Base-by-base conservation (phyloP, 2,113 vertebrate genomes). In the Crotophaga sulcirostris region DNA sequence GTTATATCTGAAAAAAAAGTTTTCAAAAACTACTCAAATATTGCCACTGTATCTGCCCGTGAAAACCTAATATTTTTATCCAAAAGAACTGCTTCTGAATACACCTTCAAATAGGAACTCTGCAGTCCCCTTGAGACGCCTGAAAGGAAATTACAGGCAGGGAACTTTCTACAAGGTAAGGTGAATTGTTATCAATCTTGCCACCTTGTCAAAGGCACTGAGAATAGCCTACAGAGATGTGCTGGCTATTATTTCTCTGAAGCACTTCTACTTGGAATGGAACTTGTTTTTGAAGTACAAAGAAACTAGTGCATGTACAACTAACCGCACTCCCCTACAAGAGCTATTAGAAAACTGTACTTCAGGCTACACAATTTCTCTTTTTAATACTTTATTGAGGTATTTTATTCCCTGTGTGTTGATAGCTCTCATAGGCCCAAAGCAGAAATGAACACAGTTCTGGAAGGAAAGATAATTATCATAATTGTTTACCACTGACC, bases 101-200 rank as follows among this genome's bases (percentile, higher is more conserved):
- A 74, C 40, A 64, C 7, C 38, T 95, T 92, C 66, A 92, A 69
- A 62, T 8, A 66, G 51, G 64, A 90, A 8, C 16, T 59, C 15
- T 73, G 42, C 21, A 28, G 63, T 40, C 88, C 75, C 83, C 45
- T 23, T 83, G 86, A 88, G 83, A 73, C n/a, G 36, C 42, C 83
- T 90, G n/a, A 73, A 82, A 64, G 59, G 54, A 40, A 90, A 89
- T 77, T 77, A 58, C 17, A 69, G 26, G 18, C 42, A 82, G 33
- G 21, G 23, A 92, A 56, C 19, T 52, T 90, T 64, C 70, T 85
- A 79, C 44, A 83, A 51, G 75, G 62, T 83, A 23, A 87, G 33
- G 15, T 72, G 85, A 75, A 60, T 75, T 93, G 31, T 84, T 94
- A 95, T 78, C 88, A 74, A 19, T 92, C 60, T 75, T 88, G 52